These are phyloP conservation scores for Nannobrachium achirus DNA, from an alignment of 2,113 vertebrate genomes.

Conservation along the genomic window DNA sequence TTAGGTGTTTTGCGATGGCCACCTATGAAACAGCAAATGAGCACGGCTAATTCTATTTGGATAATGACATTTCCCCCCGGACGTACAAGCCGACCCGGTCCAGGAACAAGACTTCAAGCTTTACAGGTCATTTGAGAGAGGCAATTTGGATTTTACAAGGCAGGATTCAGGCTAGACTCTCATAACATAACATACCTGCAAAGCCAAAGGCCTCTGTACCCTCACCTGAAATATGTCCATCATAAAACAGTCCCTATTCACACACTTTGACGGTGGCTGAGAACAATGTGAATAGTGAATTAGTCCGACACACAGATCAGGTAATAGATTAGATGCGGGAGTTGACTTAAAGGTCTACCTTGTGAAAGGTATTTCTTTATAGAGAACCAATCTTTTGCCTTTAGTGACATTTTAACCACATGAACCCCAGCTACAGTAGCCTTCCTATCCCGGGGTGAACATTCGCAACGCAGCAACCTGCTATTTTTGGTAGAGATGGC, in stretches of 20 bases:
- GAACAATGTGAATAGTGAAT: slow-evolving; percentile 24
- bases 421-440: too few species aligned
- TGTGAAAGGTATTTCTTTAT: slow-evolving; percentile 1
- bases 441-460: too few species aligned
- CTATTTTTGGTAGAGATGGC: too few species aligned
- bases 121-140: slow-evolving; percentile 73
- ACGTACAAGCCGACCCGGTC: slow-evolving; percentile 51
- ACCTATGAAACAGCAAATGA: slow-evolving; percentile 12
- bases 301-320: slow-evolving; percentile 19
- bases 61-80: slow-evolving; percentile 66
- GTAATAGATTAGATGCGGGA: slow-evolving; percentile 14
- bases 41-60: slow-evolving; percentile 40
- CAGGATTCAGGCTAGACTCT: slow-evolving; percentile 59
- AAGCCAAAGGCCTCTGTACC: slow-evolving; percentile 36
- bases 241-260: slow-evolving; percentile 43
- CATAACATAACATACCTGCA: slow-evolving; percentile 54
- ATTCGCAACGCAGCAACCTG: too few species aligned
- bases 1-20: not conserved
- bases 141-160: slow-evolving; percentile 65
- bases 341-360: not conserved
- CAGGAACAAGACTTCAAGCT: slow-evolving; percentile 57
- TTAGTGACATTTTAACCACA: too few species aligned
- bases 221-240: slow-evolving; percentile 51
- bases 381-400: slow-evolving; percentile 11
- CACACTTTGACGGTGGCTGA: slow-evolving; percentile 27